Percentiles rank a stretch among this genome's conserved stretches.
These are phyloP conservation scores for Psittacula cyanocephala DNA, from an alignment of 2,113 vertebrate genomes.

Conservation along the genomic window DNA sequence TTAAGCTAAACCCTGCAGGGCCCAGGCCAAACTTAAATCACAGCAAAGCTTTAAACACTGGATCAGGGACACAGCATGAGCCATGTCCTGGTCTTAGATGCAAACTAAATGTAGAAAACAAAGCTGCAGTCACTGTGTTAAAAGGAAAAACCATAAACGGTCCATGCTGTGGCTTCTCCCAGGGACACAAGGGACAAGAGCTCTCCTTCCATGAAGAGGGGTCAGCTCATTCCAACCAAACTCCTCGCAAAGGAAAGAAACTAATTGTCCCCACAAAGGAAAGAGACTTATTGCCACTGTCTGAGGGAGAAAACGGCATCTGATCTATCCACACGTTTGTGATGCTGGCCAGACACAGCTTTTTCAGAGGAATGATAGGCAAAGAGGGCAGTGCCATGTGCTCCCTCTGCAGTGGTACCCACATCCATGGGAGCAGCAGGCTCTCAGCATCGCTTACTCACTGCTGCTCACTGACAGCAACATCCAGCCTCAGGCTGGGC, in stretches of 20 bases:
- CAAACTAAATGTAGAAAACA: conserved; percentile 63
- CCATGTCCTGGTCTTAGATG: conserved; percentile 49
- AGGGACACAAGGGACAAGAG: conserved; percentile 42
- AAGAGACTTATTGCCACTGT: not conserved
- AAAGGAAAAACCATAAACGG: conserved; percentile 45
- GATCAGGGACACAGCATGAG: conserved; percentile 61
- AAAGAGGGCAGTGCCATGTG: not conserved
- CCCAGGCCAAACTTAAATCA: conserved; percentile 67
- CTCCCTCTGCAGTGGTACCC: not conserved
- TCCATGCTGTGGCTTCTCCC: conserved; percentile 30
- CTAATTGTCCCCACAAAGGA: conserved; percentile 1
- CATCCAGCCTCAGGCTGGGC: not conserved
- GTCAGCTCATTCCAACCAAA: conserved; percentile 45
- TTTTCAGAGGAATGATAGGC: not conserved
- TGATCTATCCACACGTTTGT: not conserved
- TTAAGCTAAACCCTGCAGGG: conserved; percentile 64
- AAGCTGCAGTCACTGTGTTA: conserved; percentile 18
- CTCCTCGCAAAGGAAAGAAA: not conserved
- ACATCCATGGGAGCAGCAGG: not conserved
- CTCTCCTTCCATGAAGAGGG: not conserved
- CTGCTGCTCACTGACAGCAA: not conserved
- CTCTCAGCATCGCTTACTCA: not conserved
- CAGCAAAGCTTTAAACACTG: conserved; percentile 64
- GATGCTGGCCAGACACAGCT: not conserved
- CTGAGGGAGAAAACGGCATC: conserved; percentile 4